Conservation (phyloP, 2,797 vertebrate species). For the Neoniphon sammara region DNA sequence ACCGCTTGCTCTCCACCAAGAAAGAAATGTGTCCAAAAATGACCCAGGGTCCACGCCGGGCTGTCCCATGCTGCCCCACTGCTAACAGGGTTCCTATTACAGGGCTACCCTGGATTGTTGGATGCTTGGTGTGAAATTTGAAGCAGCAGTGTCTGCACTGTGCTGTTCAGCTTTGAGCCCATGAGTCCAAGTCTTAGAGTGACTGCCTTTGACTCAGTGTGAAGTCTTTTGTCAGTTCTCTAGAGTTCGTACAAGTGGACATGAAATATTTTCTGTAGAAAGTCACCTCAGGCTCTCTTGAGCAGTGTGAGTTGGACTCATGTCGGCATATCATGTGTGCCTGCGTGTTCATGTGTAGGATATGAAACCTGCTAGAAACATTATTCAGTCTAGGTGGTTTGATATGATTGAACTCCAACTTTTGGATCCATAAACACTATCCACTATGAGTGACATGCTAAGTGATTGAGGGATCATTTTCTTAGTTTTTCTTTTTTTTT, state of each 20-base stretch:
- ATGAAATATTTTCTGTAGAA: not conserved
- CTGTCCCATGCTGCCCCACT: constrained; percentile 5
- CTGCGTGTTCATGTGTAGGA: constrained; percentile 1
- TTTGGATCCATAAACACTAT: not conserved
- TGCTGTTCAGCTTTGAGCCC: constrained; percentile 5
- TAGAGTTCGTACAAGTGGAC: not conserved
- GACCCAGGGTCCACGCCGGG: not conserved
- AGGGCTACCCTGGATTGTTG: not conserved
- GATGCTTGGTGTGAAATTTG: constrained; percentile 35
- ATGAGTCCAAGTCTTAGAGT: not conserved
- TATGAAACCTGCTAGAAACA: not conserved
- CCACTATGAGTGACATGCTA: not conserved
- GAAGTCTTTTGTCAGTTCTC: not conserved
- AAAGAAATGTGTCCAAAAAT: constrained; percentile 32
- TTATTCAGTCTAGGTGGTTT: not conserved
- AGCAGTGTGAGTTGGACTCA: not conserved
- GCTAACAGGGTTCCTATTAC: constrained; percentile 16
- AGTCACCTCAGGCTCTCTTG: not conserved
- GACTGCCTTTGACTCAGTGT: not conserved
- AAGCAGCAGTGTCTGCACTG: constrained; percentile 13
- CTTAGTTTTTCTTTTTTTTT: not conserved
- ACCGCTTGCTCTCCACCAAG: constrained; percentile 17
- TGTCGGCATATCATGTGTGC: not conserved
- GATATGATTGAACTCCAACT: not conserved
- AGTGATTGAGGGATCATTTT: not conserved